Base-by-base conservation (phyloP, 2,113 vertebrate species). In the Paradoxurus hermaphroditus region DNA sequence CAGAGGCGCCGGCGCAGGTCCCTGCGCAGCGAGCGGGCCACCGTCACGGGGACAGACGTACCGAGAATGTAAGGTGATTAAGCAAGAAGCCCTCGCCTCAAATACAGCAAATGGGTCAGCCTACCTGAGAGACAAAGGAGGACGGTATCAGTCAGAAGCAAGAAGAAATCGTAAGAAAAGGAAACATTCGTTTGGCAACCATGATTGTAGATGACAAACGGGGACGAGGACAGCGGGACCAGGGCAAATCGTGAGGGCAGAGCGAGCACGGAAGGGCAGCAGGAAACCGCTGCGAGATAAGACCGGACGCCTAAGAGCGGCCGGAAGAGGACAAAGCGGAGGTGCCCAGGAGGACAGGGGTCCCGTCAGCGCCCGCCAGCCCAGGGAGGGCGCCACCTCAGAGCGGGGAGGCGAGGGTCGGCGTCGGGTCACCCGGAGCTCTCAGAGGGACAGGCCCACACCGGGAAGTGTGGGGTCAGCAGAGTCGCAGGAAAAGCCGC, bases 221-320 rank as follows among this genome's bases (percentile, higher is more conserved):
- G 63, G 41, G 44, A 0, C 1, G 10, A 29, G 5, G 0, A 0
- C 18, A 0, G 51, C 75, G 0, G 8, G 9, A 3, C 53, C 46
- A 0, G 9, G 27, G 75, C 5, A 12, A 19, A 19, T 0, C 1
- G 44, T 5, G 39, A 7, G 63, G 41, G 62, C 63, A 1, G 53
- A 18, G 49, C 34, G 1, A 0, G 46, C 36, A 1, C 25, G 1
- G 4, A n/a, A 49, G 16, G 23, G 1, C 75, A 6, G 65, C 36
- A 12, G 67, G 84, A 31, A 29, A 3, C 39, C 4, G 0, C 0
- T 4, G 29, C 0, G 16, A 56, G 15, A 1, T 0, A 5, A 41
- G 15, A 4, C 4, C 1, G 29, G 27, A 6, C 5, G 11, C 1
- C 3, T 0, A 3, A 1, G 1, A 4, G 10, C 7, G 11, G 78